Base-by-base conservation (phyloP, 2,888 invertebrate genomes). In the Zaprionus lineosus region DNA sequence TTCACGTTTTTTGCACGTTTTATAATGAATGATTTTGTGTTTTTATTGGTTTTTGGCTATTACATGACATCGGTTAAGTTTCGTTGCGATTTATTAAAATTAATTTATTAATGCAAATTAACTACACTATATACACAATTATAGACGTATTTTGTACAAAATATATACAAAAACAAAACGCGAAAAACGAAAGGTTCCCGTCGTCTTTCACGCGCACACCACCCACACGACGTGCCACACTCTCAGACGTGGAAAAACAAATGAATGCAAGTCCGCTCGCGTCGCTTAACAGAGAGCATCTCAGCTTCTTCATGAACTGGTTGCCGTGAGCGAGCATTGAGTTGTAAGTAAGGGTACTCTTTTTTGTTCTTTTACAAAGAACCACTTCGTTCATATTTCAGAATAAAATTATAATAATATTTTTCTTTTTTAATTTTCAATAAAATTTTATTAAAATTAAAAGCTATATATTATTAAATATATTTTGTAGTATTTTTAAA, bases 111-210 rank as follows among this genome's bases (percentile, higher is more conserved):
- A 63, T 59, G 59, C 48, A 63, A 59, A 63, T 53, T 57, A 71
- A 58, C 64, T 68, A 73, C 73, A 76, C 66, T 71, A 81, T 81
- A 18, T 77, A 77, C 71, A 74, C 66, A 72, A 50, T 48, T 58
- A 66, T 66, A 66, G 60, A 74, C 66, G 71, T 66, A 53, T 61
- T 66, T 77, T 64, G 50, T 41, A 51, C 59, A 63, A 76, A 76
- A 63, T 77, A 77, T 73, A 56, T 77, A 77, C 77, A 77, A 77
- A 77, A 77, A 78, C 78, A 77, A 77, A 77, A 78, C 78, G 67
- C 71, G 78, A 82, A 77, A 77, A 76, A 77, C 74, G 62, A 82
- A 77, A 77, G 58, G 46, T 67, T 67, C 67, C 70, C 62, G 62
- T 70, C 62, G 78, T 59, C 73, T 60, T 76, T 76, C 61, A 81